phyloP scores from a whole-genome alignment of 1,140 invertebrate species.

The Melitaea cinxia region DNA sequence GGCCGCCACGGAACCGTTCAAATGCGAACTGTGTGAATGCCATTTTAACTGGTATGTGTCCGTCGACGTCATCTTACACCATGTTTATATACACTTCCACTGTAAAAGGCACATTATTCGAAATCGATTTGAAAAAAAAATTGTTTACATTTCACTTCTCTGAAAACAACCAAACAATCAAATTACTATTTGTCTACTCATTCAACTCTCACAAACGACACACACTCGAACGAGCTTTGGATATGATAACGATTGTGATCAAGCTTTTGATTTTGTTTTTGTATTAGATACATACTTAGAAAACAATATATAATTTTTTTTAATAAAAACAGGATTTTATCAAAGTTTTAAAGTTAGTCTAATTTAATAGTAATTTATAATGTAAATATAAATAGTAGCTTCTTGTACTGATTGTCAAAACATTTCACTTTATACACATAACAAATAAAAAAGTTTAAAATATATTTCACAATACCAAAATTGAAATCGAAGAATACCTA shows the following conservation, averaged over 20 bases:
- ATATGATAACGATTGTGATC: not conserved
- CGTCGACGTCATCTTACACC: constrained; percentile 73
- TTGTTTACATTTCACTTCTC: constrained; percentile 16
- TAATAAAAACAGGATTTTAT: too few species aligned
- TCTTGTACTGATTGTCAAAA: too few species aligned
- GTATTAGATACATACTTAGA: too few species aligned
- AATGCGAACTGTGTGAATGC: constrained; percentile 90
- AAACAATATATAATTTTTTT: too few species aligned
- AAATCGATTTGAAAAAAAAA: not conserved
- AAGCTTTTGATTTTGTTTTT: constrained; percentile 4
- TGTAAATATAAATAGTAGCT: too few species aligned
- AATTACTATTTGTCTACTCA: too few species aligned
- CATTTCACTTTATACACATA: too few species aligned
- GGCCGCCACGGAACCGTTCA: constrained; percentile 90
- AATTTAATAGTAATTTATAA: too few species aligned
- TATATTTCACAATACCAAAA: too few species aligned
- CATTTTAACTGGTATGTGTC: constrained; percentile 94
- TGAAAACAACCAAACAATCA: constrained; percentile 2
- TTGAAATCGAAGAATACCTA: too few species aligned
- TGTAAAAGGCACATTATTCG: constrained; percentile 9
- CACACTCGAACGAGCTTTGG: not conserved
- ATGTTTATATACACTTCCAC: constrained; percentile 29
- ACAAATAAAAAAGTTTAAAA: too few species aligned
- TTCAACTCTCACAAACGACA: not conserved
- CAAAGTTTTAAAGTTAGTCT: too few species aligned